Conservation (phyloP, 2,888 invertebrate genomes). For the Sinopyrophorus schimmeli region DNA sequence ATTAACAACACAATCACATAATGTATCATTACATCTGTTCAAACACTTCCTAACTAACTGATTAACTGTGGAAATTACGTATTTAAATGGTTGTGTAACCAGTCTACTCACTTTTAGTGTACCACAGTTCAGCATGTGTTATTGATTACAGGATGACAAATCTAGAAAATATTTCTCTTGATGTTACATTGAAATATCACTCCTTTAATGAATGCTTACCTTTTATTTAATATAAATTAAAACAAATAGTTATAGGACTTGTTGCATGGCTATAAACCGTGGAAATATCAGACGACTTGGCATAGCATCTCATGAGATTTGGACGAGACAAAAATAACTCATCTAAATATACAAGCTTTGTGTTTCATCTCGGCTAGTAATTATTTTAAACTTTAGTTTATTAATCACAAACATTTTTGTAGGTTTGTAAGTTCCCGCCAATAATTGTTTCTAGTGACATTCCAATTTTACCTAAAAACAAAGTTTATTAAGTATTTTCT, state of each 20-base stretch:
- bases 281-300: conserved; percentile 14
- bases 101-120: too few species aligned
- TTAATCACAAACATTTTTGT: too few species aligned
- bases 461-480: too few species aligned
- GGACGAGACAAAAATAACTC: conserved; percentile 15
- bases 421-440: too few species aligned
- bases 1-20: neutral
- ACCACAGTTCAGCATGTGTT: too few species aligned
- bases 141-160: conserved; percentile 2
- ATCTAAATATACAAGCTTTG: conserved; percentile 10
- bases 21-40: neutral
- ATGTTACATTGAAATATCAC: neutral
- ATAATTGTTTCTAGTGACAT: too few species aligned
- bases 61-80: neutral
- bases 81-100: too few species aligned
- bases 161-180: neutral
- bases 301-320: conserved; percentile 14
- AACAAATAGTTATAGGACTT: neutral
- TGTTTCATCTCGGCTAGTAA: too few species aligned
- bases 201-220: conserved; percentile 2
- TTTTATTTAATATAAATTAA: neutral
- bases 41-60: neutral
- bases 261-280: conserved; percentile 11
- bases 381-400: too few species aligned
- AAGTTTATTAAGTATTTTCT: too few species aligned